These are phyloP conservation scores for Deroplatys truncata DNA, from an alignment of 2,888 invertebrate species.

Conservation along the genomic window DNA sequence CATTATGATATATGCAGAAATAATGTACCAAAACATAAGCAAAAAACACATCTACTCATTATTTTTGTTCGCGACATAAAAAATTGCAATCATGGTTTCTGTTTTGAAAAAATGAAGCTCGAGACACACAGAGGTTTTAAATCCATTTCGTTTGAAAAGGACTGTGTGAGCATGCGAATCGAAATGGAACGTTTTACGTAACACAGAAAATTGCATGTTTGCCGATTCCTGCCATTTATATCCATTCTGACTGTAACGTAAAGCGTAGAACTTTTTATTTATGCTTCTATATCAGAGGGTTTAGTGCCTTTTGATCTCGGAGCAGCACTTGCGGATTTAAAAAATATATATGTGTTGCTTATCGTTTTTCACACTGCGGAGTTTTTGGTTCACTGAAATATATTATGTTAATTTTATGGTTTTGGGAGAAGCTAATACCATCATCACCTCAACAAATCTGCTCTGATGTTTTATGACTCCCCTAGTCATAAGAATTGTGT, in stretches of 20 bases:
- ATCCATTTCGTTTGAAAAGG: background rate
- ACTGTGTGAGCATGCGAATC: background rate
- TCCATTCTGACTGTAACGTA: background rate
- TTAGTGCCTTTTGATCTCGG: background rate
- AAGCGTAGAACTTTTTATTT: background rate
- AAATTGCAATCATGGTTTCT: too few relatives aligned
- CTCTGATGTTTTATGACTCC: too few relatives aligned
- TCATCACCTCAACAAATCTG: background rate
- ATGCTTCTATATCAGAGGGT: background rate
- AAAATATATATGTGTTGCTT: background rate
- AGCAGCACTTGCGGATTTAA: background rate
- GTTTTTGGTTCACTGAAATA: background rate
- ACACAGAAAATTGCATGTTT: background rate
- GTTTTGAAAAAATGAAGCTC: background rate
- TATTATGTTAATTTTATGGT: background rate
- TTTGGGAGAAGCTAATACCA: background rate
- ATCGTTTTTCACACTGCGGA: background rate
- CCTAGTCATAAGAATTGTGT: too few relatives aligned
- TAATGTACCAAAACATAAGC: too few relatives aligned
- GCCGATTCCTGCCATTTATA: background rate
- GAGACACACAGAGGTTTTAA: background rate
- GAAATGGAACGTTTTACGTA: background rate
- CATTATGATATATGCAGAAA: too few relatives aligned
- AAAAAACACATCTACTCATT: too few relatives aligned
- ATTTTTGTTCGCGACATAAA: too few relatives aligned